These are phyloP conservation scores for Taenaris catops DNA, from an alignment of 2,888 invertebrate species.

Conservation along the genomic window DNA sequence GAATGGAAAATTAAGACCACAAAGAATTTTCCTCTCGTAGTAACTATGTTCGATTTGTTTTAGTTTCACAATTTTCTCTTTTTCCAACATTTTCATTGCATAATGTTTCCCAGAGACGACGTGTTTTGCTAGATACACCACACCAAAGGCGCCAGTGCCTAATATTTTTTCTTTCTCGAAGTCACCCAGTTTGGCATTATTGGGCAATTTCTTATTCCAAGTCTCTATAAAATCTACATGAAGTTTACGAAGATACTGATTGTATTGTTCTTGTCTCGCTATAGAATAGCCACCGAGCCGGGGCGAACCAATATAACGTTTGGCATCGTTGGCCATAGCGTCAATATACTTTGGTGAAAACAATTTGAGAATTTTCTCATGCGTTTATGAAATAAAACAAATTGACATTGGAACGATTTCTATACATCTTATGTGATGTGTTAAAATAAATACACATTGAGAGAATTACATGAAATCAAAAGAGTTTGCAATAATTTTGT, in stretches of 20 bases:
- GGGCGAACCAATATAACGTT: conserved; percentile 26
- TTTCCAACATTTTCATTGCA: conserved; percentile 95
- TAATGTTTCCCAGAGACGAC: conserved; percentile 80
- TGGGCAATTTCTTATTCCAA: conserved; percentile 48
- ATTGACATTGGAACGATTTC: conserved; percentile 1
- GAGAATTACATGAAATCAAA: background rate
- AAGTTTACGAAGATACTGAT: conserved; percentile 48
- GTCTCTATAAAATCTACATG: conserved; percentile 58
- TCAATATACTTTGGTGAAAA: conserved; percentile 16
- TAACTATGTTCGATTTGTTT: conserved; percentile 94
- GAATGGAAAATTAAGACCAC: conserved; percentile 93
- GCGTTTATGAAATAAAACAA: conserved; percentile 4
- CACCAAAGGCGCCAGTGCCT: conserved; percentile 95
- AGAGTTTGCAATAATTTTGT: conserved; percentile 1
- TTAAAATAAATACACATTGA: conserved; percentile 1
- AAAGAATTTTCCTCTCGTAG: conserved; percentile 93
- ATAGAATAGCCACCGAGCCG: conserved; percentile 42
- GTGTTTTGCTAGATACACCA: conserved; percentile 86
- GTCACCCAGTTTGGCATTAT: conserved; percentile 67
- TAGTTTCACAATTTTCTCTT: conserved; percentile 90
- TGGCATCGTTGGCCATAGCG: conserved; percentile 38
- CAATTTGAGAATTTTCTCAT: conserved; percentile 16
- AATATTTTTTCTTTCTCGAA: conserved; percentile 87
- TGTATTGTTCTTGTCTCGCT: conserved; percentile 55
- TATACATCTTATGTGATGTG: background rate